Percentiles rank a stretch among this genome's conserved stretches.
These are phyloP conservation scores for Phalacrocorax aristotelis DNA, from an alignment of 2,113 vertebrate genomes.

Conservation along the genomic window DNA sequence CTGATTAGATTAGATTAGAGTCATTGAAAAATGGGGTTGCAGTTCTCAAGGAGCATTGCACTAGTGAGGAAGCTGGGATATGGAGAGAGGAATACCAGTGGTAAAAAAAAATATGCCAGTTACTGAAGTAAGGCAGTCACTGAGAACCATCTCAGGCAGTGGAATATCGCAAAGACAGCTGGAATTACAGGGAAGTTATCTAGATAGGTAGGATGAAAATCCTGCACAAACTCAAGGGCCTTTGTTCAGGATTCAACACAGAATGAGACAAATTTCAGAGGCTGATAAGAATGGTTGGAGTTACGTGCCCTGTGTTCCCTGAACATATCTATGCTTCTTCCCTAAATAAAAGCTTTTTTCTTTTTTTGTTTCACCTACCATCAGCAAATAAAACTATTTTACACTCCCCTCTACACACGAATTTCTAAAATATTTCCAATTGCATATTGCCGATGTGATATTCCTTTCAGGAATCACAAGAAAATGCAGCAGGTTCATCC, in stretches of 20 bases:
- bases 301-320: neutral
- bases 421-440: neutral
- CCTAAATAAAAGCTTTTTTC: neutral
- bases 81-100: neutral
- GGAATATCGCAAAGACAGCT: neutral
- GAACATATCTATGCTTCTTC: neutral
- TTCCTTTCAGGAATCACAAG: neutral
- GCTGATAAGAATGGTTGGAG: neutral
- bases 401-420: neutral
- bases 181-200: neutral
- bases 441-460: neutral
- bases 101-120: neutral
- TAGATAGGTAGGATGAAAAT: neutral
- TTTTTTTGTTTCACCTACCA: neutral
- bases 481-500: neutral
- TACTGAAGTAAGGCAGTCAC: neutral
- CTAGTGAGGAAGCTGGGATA: neutral
- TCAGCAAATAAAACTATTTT: neutral
- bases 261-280: neutral
- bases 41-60: neutral
- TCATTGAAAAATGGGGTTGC: neutral
- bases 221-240: neutral
- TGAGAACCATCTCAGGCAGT: neutral
- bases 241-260: neutral
- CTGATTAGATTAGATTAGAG: slow-evolving; percentile 6